Conservation (phyloP, 2,888 invertebrate genomes). For the Polydrusus pterygomalis region DNA sequence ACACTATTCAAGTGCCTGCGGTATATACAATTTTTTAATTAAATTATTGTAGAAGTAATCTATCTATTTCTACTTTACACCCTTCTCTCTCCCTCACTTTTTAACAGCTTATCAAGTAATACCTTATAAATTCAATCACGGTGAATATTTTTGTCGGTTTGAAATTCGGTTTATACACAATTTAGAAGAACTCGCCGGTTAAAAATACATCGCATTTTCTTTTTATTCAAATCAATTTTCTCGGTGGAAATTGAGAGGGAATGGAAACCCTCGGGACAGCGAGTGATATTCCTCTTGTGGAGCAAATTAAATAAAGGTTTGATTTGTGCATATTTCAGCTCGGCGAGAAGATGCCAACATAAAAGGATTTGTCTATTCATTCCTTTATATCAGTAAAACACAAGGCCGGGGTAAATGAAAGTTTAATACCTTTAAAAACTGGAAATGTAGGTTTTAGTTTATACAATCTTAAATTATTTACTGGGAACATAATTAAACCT, state of each 20-base stretch:
- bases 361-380: neutral
- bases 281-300: constrained; percentile 5
- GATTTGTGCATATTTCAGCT: constrained; percentile 2
- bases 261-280: neutral
- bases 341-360: neutral
- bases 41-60: no score
- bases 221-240: constrained; percentile 13
- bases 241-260: neutral
- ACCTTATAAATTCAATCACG: no score
- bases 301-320: constrained; percentile 12
- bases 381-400: neutral
- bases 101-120: neutral
- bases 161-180: neutral
- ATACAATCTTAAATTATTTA: no score
- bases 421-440: neutral
- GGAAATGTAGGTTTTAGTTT: no score
- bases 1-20: no score
- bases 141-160: no score
- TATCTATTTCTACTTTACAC: no score
- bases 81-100: no score
- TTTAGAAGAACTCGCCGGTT: neutral
- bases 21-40: no score
- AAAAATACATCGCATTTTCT: constrained; percentile 5
- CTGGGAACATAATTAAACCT: no score
- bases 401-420: neutral